Evolutionary conservation across 2,888 invertebrate species (phyloP), one percentile per base, ranked within the genome.

Genomic region (Euplagia quadripunctaria): DNA sequence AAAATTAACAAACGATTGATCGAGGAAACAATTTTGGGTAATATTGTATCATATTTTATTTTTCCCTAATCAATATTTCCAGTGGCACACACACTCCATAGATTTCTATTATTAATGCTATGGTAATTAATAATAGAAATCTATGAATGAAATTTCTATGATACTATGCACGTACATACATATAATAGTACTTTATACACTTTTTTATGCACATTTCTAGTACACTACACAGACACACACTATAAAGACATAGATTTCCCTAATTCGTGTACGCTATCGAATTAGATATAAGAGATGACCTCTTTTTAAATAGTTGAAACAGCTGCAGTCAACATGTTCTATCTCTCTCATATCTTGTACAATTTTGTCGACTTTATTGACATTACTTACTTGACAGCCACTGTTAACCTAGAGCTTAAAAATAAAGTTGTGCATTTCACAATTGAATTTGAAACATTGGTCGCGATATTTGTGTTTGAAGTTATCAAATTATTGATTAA

Each of bases 401-500:
- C 1, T 14, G 16, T 51, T 4, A 9, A 12, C 49, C 49, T 49
- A 51, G 5, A 16, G 12, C 17, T 52, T 52, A 17, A 52, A 52
- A 52, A 52, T 16, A 31, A 52, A 52, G 7, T 52, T 7, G 3
- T 20, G 20, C 12, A 2, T 58, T 20, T 31, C 20, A 58, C 20
- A 20, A 58, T 12, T 20, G 12, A 20, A 20, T 20, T 58, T 58
- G 9, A 8, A 58, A 11, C 11, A 5, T 0, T 12, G 11, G 6
- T 31, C 5, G 12, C 31, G 31, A 58, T 46, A 8, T 46, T 46
- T 63, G 46, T 8, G 41, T 41, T 64, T 51, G 63, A 51, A 66
- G 46, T 5, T 71, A 68, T 72, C 11, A 66, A 73, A 64, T 64
- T 20, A 71, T 70, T 74, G 17, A 58, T 20, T 42, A 55, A 31